Evolutionary conservation across 2,113 vertebrate genomes (phyloP).

Genomic region (Axis porcinus): DNA sequence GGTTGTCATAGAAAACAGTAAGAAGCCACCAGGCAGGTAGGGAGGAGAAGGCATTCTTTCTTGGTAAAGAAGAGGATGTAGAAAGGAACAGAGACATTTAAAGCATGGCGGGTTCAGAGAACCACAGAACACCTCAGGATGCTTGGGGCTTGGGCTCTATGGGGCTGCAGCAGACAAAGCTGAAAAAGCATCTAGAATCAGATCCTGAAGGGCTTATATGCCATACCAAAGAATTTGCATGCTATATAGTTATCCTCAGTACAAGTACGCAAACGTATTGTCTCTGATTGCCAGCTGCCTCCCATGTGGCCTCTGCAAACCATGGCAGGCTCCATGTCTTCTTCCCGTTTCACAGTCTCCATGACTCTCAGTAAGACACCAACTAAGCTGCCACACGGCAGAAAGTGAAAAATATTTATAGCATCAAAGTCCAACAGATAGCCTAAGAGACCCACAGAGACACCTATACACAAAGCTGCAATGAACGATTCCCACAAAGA

Average conservation of each 20-base stretch:
- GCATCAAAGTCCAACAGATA: background rate
- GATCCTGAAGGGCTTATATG: background rate
- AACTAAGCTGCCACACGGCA: background rate
- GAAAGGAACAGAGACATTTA: background rate
- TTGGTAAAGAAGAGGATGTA: background rate
- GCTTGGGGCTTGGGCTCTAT: background rate
- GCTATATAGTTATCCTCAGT: background rate
- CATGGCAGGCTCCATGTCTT: rapidly evolving
- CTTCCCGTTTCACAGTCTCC: background rate
- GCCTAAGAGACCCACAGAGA: background rate
- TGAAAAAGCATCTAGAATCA: background rate
- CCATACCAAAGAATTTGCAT: background rate
- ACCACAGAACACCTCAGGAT: background rate
- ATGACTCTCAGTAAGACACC: background rate
- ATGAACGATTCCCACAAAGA: background rate
- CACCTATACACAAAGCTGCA: background rate
- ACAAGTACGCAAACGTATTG: background rate
- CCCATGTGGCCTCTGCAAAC: background rate
- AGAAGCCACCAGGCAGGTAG: background rate
- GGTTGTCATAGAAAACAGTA: background rate
- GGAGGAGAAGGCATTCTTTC: background rate
- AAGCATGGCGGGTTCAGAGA: background rate
- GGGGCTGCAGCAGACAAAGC: background rate
- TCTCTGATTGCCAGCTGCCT: background rate
- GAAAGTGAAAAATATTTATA: background rate